Conservation (phyloP, 1,140 invertebrate species). For the Cotesia typhae region DNA sequence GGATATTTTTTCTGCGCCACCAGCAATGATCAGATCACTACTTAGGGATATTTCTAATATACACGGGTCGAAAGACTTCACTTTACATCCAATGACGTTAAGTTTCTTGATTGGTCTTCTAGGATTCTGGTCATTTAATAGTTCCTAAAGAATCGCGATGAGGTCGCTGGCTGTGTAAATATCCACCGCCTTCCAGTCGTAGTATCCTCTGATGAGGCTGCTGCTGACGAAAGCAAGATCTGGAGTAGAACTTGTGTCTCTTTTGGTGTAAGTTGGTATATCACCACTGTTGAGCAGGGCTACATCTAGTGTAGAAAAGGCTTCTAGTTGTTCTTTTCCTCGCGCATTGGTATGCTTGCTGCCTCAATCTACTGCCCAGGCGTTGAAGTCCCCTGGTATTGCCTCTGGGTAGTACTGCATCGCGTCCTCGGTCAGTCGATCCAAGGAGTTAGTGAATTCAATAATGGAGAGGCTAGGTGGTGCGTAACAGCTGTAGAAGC, state of each 20-base stretch:
- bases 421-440: conserved; percentile 27
- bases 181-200: conserved; percentile 15
- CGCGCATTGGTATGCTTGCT: conserved; percentile 18
- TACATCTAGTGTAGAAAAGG: conserved; percentile 33
- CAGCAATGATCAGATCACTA: neutral
- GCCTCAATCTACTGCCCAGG: conserved; percentile 27
- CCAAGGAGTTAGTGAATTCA: neutral
- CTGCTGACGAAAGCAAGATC: conserved; percentile 34
- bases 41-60: conserved; percentile 15
- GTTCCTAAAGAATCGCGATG: conserved; percentile 26
- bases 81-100: conserved; percentile 30
- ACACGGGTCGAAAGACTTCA: conserved; percentile 31
- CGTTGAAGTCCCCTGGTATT: conserved; percentile 35
- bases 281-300: conserved; percentile 33
- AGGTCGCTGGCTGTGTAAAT: conserved; percentile 37
- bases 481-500: conserved; percentile 23
- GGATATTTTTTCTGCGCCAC: conserved; percentile 5
- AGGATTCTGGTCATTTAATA: conserved; percentile 12
- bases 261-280: conserved; percentile 32
- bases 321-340: conserved; percentile 32
- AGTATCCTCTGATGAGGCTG: conserved; percentile 16
- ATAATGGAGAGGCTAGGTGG: too few relatives aligned
- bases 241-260: conserved; percentile 34
- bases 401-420: conserved; percentile 15
- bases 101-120: neutral